Base-by-base conservation (phyloP, 2,888 invertebrate species). In the Calliphora vomitoria region DNA sequence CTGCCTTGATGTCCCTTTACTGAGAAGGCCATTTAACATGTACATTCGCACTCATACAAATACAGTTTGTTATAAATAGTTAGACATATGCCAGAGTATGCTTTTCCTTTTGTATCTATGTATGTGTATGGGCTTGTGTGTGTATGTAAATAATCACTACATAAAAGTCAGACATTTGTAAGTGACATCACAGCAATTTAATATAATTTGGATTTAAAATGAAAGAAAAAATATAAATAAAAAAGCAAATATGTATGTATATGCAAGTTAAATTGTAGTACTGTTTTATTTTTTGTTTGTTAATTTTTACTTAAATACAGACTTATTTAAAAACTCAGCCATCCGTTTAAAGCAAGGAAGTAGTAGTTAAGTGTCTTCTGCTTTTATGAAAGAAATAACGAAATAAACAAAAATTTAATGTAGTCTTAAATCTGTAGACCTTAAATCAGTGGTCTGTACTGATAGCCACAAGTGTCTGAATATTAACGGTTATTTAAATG, bases 151-250 rank as follows among this genome's bases (percentile, higher is more conserved):
- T n/a, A 50, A 47, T 62, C 38, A 55, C 66, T 66, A 18, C 8
- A 41, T 38, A 78, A 78, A 79, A 78, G 72, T 78, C 64, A 64
- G 64, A 78, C 78, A 84, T 84, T 78, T 78, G 78, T 72, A 71
- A 72, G 83, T 84, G 78, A 78, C 80, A 78, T 72, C 78, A 66
- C 66, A 66, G 55, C 64, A 72, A 68, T 82, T 82, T 78, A 72
- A 66, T 78, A 82, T 50, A 82, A 85, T 81, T 81, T 76, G 41
- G 50, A 15, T 64, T 78, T 50, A 64, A 53, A 64, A 11, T 25
- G 66, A 55, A 41, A 31, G 8, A 62, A 58, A 20, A 50, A 4
- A 31, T 55, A 35, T 0, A 71, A 53, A 38, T 13, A 20, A 71
- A 71, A 55, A 3, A 38, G 38, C 35, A 64, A 38, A 64, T 38